phyloP scores from a whole-genome alignment of 1,140 invertebrate species.

The Drosophila biarmipes region DNA sequence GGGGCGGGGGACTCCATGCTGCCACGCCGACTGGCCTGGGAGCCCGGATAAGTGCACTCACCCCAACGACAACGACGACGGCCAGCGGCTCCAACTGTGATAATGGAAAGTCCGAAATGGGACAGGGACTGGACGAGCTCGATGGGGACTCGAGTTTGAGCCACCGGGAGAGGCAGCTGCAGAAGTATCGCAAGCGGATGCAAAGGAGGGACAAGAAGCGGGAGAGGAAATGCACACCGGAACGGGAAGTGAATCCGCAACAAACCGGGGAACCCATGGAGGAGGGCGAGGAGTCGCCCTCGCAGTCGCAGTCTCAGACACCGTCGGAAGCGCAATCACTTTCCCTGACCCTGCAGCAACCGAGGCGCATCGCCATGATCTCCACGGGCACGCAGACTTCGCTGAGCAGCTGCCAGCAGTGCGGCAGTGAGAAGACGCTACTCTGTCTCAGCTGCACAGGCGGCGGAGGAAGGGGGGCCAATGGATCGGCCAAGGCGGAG shows the following conservation, averaged over 20 bases:
- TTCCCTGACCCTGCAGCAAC: conserved; percentile 33
- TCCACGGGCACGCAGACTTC: conserved; percentile 82
- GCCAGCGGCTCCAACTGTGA: conserved; percentile 58
- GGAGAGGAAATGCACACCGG: conserved; percentile 52
- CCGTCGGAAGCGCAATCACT: conserved; percentile 30
- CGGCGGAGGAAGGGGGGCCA: neutral
- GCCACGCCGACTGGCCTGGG: conserved; percentile 65
- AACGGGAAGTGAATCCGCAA: conserved; percentile 26
- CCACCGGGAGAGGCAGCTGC: conserved; percentile 78
- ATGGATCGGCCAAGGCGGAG: neutral
- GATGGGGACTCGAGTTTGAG: conserved; percentile 43
- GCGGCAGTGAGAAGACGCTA: conserved; percentile 78
- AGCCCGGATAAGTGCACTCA: conserved; percentile 44
- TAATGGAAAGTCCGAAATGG: conserved; percentile 30
- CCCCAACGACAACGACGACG: conserved; percentile 41
- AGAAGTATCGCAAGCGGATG: conserved; percentile 83
- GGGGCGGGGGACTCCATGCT: conserved; percentile 61
- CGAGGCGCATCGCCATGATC: conserved; percentile 74
- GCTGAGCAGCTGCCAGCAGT: conserved; percentile 69
- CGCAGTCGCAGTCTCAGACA: conserved; percentile 12
- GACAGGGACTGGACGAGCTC: conserved; percentile 39
- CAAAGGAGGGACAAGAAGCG: conserved; percentile 78
- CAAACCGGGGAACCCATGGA: conserved; percentile 61
- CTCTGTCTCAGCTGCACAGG: conserved; percentile 76
- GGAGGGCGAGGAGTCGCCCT: conserved; percentile 47